Percentiles rank a stretch among this genome's conserved stretches.
These are phyloP conservation scores for Chrysopa pallens DNA, from an alignment of 1,140 invertebrate species.

Conservation along the genomic window DNA sequence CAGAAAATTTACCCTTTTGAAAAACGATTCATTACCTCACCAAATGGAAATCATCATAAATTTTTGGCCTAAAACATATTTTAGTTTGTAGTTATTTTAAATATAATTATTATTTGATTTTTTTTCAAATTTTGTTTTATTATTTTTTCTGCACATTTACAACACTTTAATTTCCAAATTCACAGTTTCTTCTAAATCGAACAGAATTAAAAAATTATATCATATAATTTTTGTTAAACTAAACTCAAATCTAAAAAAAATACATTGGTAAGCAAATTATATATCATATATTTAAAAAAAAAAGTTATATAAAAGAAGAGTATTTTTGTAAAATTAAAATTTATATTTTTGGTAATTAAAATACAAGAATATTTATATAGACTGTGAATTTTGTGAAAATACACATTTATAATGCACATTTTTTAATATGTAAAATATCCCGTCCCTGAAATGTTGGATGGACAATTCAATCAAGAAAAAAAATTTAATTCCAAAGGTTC, in stretches of 20 bases:
- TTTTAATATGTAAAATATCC: neutral
- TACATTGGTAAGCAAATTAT: neutral
- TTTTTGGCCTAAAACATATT: too few species aligned
- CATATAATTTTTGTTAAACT: too few species aligned
- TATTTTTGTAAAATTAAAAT: neutral
- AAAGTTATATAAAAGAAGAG: neutral
- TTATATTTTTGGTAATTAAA: neutral
- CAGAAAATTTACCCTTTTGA: too few species aligned
- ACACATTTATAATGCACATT: neutral
- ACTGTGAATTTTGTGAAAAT: neutral
- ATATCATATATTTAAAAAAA: neutral
- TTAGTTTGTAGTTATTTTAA: too few species aligned
- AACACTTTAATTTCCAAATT: too few species aligned
- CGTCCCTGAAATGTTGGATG: neutral
- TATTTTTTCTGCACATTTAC: too few species aligned
- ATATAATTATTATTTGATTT: too few species aligned
- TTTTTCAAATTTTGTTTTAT: too few species aligned
- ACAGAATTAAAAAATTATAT: too few species aligned
- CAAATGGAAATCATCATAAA: neutral
- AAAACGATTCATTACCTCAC: neutral
- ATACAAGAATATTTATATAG: neutral
- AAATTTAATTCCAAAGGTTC: neutral
- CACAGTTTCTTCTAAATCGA: too few species aligned
- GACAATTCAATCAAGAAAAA: neutral
- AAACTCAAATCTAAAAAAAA: too few species aligned